Percentiles rank a stretch among this genome's conserved stretches.
Conservation (phyloP, 2,888 invertebrate species). For the Netelia fuscicornis region DNA sequence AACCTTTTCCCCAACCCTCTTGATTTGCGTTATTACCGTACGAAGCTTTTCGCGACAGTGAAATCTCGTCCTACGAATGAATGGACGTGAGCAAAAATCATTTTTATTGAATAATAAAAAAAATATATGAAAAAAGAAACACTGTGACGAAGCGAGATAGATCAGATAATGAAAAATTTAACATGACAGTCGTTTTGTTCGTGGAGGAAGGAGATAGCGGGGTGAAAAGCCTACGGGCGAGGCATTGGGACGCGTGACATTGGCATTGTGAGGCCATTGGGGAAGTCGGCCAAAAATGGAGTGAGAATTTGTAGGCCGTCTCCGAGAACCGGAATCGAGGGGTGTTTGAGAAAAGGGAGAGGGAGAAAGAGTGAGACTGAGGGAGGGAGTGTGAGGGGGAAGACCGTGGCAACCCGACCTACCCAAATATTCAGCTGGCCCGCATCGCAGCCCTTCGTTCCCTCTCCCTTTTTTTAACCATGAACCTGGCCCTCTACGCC, state of each 20-base stretch:
- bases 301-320: conserved; percentile 25
- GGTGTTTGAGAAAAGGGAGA: not conserved
- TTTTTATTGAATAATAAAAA: conserved; percentile 2
- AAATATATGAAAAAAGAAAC: not conserved
- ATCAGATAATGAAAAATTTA: conserved; percentile 19
- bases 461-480: conserved; percentile 56
- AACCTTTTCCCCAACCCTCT: not conserved
- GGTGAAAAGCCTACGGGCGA: not conserved
- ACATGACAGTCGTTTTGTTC: conserved; percentile 5
- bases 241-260: not conserved
- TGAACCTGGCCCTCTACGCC: conserved; percentile 14
- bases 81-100: conserved; percentile 12
- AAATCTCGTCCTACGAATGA: conserved; percentile 3
- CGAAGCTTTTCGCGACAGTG: not conserved
- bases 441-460: not conserved
- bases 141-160: not conserved
- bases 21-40: conserved; percentile 33
- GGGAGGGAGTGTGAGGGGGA: not conserved
- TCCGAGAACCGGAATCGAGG: conserved; percentile 9
- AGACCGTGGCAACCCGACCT: conserved; percentile 42
- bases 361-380: not conserved
- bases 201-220: conserved; percentile 17
- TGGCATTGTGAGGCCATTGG: not conserved
- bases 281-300: conserved; percentile 38
- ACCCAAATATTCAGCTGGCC: conserved; percentile 51